Conservation (phyloP, 2,888 invertebrate species). For the Germaria angustata region DNA sequence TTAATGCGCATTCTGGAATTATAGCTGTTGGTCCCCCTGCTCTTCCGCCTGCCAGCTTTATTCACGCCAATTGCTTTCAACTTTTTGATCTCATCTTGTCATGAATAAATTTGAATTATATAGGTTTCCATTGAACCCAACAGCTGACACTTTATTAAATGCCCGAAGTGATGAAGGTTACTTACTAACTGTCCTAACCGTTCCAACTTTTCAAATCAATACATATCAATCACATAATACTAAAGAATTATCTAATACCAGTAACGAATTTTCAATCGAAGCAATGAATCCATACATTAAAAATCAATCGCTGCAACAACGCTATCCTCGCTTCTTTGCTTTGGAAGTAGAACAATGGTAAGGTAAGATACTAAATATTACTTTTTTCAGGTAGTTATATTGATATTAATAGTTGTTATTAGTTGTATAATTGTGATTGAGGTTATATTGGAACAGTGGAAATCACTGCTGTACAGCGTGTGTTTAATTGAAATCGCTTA, state of each 20-base stretch:
- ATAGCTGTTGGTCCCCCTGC: slow-evolving; percentile 55
- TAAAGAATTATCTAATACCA: neutral
- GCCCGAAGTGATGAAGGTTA: neutral
- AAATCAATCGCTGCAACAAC: slow-evolving; percentile 29
- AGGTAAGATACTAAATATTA: slow-evolving; percentile 57
- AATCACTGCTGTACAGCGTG: neutral
- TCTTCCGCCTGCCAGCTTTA: slow-evolving; percentile 48
- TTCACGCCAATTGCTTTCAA: neutral
- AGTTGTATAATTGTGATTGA: neutral
- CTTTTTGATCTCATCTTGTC: slow-evolving; percentile 18
- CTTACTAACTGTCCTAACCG: neutral
- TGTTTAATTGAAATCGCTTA: no score
- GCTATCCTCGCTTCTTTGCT: slow-evolving; percentile 39
- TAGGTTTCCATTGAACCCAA: neutral
- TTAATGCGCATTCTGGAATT: neutral
- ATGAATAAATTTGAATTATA: slow-evolving; percentile 39
- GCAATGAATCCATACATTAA: slow-evolving; percentile 37
- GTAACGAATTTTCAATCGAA: neutral
- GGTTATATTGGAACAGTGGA: neutral
- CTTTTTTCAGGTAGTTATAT: no score
- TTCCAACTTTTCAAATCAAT: neutral
- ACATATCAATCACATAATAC: neutral
- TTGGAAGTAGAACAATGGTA: slow-evolving; percentile 57
- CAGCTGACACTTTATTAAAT: neutral
- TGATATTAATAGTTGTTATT: no score